phyloP scores from a whole-genome alignment of 1,140 invertebrate species.

The Drosophila obscura region DNA sequence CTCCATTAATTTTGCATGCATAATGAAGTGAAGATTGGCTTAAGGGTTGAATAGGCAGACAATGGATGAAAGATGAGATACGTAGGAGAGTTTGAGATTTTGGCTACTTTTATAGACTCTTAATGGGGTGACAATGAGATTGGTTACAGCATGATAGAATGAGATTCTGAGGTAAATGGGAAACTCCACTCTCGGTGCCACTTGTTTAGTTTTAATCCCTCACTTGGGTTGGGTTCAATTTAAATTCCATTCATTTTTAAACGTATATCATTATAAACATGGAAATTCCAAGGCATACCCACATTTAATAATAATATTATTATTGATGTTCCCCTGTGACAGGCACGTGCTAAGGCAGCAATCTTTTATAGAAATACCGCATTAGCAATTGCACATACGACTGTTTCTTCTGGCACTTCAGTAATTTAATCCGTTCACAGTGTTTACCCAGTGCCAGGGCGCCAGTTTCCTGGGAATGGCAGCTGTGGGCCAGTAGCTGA shows the following conservation, averaged over 20 bases:
- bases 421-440: constrained; percentile 48
- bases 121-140: no score
- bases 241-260: constrained; percentile 1
- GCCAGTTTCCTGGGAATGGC: constrained; percentile 36
- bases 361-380: constrained; percentile 44
- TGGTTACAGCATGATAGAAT: no score
- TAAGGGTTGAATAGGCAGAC: not conserved
- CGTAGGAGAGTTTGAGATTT: no score
- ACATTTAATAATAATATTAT: no score
- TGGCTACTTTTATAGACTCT: no score
- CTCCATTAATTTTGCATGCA: constrained; percentile 54
- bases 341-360: constrained; percentile 37
- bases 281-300: constrained; percentile 12
- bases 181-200: not conserved
- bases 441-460: constrained; percentile 20
- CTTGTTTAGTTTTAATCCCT: not conserved
- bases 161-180: no score
- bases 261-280: not conserved
- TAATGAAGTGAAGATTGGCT: constrained; percentile 28
- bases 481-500: constrained; percentile 46
- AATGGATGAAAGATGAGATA: not conserved
- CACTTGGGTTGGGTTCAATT: not conserved
- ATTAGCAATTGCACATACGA: constrained; percentile 58
- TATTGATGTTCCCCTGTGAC: no score
- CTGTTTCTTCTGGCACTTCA: constrained; percentile 43